Evolutionary conservation across 2,888 invertebrate species (phyloP).

Genomic region (Aspidiotus rigidus): DNA sequence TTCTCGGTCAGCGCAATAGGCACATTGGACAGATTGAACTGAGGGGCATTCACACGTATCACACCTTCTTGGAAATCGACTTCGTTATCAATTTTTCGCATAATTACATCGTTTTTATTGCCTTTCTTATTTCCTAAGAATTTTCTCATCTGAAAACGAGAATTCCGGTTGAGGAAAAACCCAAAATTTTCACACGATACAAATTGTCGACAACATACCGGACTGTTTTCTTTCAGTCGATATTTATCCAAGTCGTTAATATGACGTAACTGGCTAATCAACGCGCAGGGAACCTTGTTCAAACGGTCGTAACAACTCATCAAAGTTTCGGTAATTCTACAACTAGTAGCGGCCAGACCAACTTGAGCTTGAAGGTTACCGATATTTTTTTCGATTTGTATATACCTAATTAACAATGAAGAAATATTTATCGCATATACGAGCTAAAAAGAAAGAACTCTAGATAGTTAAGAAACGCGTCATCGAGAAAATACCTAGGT

Average conservation of each 20-base stretch:
- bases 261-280: slow-evolving; percentile 55
- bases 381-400: slow-evolving; percentile 48
- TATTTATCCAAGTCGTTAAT: slow-evolving; percentile 46
- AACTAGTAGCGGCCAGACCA: slow-evolving; percentile 77
- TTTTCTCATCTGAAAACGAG: slow-evolving; percentile 40
- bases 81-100: slow-evolving; percentile 41
- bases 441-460: too few species aligned
- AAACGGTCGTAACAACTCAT: slow-evolving; percentile 67
- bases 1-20: slow-evolving; percentile 44
- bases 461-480: too few species aligned
- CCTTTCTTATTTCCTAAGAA: slow-evolving; percentile 39
- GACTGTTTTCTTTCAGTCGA: slow-evolving; percentile 36
- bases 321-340: slow-evolving; percentile 72
- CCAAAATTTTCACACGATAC: background rate
- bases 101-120: slow-evolving; percentile 37
- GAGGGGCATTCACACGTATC: slow-evolving; percentile 42
- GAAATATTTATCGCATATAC: too few species aligned
- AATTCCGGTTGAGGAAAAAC: background rate
- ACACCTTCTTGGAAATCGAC: slow-evolving; percentile 41
- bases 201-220: slow-evolving; percentile 6
- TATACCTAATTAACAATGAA: slow-evolving; percentile 38
- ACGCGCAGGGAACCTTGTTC: slow-evolving; percentile 67
- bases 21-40: slow-evolving; percentile 42
- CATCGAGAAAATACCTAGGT: slow-evolving; percentile 50
- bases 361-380: slow-evolving; percentile 60